Conservation (phyloP, 2,113 vertebrate species). For the Erpornis zantholeuca region DNA sequence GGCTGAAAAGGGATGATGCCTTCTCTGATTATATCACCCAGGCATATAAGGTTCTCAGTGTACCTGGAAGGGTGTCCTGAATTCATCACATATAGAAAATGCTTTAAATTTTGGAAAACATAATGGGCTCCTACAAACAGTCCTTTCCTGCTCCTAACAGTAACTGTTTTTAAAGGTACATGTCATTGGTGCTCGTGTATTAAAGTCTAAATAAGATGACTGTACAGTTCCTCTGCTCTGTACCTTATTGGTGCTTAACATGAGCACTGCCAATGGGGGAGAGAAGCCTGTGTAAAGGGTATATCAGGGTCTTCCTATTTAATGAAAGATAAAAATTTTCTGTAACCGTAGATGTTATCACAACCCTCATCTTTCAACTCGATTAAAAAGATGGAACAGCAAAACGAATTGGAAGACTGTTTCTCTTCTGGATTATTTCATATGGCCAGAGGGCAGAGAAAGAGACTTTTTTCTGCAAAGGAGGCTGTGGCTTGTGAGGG, state of each 20-base stretch:
- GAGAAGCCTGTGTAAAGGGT: not conserved
- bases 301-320: not conserved
- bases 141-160: not conserved
- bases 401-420: not conserved
- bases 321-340: constrained; percentile 14
- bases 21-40: not conserved
- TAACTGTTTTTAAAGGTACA: not conserved
- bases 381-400: constrained; percentile 47
- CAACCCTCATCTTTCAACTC: constrained; percentile 41
- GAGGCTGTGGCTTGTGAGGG: not conserved
- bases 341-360: not conserved
- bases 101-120: not conserved
- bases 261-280: not conserved
- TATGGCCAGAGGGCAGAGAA: not conserved
- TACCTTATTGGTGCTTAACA: not conserved
- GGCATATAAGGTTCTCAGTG: not conserved
- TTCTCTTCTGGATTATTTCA: not conserved
- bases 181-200: not conserved
- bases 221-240: not conserved
- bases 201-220: not conserved
- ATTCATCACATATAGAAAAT: not conserved
- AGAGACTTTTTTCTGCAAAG: not conserved
- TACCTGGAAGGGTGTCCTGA: not conserved
- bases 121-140: not conserved
- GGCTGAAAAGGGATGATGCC: not conserved